Base-by-base conservation (phyloP, 2,113 vertebrate genomes). In the Gracilinanus agilis region DNA sequence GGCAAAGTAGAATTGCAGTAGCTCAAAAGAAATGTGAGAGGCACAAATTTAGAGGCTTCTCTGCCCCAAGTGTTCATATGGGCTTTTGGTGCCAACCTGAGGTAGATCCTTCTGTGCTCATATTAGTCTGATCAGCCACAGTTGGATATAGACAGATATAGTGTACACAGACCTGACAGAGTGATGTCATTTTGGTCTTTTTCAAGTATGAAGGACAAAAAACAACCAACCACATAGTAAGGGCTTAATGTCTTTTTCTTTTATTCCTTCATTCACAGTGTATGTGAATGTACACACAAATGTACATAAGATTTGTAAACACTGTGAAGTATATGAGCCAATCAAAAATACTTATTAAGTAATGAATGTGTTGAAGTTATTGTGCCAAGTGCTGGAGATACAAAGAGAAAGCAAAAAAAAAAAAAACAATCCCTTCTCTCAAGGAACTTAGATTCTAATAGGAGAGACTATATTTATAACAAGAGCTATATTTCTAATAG, bases 271-370 rank as follows among this genome's bases (percentile, higher is more conserved):
- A 95, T 53, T 21, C 3, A n/a, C 3, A 55, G 3, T 40, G 29
- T 53, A 49, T 40, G 53, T 54, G 90, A 44, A 44, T 90, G 11
- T 11, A 55, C 19, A 90, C 75, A 95, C 44, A 90, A 44, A 44
- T 90, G 11, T 11, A 55, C 19, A 90, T 90, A 95, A 49, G 49
- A 5, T 83, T 83, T 83, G 34, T 21, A 40, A 83, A 83, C n/a
- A 40, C 40, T 40, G 23, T 40, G n/a, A n/a, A 7, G 0, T 13
- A n/a, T 34, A 19, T 92, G 24, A 55, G 16, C 89, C 9, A 93
- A 91, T 94, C 13, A 54, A n/a, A n/a, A 92, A 90, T 75, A 92
- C 53, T 34, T 92, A 53, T 25, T 88, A 53, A 92, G 27, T 54
- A 23, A 12, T 13, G 89, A 67, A 6, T 92, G 53, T 54, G 12